Evolutionary conservation across 1,140 invertebrate genomes (phyloP).

Genomic region (Colletes latitarsis): DNA sequence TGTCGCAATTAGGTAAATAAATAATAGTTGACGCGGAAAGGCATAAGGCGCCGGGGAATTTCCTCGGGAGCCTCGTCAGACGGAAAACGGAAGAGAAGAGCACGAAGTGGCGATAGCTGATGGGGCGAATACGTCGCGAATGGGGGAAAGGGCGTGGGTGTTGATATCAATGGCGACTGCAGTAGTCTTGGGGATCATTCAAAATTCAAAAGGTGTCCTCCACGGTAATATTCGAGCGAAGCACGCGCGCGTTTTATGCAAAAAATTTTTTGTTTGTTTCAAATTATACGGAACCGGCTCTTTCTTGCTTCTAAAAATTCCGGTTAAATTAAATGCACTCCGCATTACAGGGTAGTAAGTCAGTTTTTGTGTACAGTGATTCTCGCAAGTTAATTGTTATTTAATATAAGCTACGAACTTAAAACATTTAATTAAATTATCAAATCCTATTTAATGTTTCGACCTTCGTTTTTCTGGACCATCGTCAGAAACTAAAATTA

Average conservation of each 20-base stretch:
- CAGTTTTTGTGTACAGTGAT: too few relatives aligned
- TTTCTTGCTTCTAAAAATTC: too few relatives aligned
- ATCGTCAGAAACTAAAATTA: too few relatives aligned
- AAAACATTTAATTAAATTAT: too few relatives aligned
- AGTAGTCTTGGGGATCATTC: constrained; percentile 35
- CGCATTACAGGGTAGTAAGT: too few relatives aligned
- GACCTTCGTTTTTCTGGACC: too few relatives aligned
- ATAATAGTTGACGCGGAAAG: constrained; percentile 64
- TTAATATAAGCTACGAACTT: too few relatives aligned
- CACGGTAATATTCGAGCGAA: constrained; percentile 13
- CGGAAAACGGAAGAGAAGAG: constrained; percentile 22
- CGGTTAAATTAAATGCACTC: too few relatives aligned
- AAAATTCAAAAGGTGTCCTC: constrained; percentile 51
- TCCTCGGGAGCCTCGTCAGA: constrained; percentile 18
- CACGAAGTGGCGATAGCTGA: constrained; percentile 46
- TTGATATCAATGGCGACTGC: constrained; percentile 55
- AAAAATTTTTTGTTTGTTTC: constrained; percentile 22
- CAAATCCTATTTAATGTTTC: too few relatives aligned
- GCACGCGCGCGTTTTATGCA: background rate
- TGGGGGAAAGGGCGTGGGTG: constrained; percentile 20
- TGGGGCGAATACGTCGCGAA: constrained; percentile 42
- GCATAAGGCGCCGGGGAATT: constrained; percentile 55
- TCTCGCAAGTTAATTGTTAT: too few relatives aligned
- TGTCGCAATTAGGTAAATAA: constrained; percentile 68
- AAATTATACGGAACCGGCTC: too few relatives aligned